Conservation (phyloP, 2,888 invertebrate species). For the Epirrita christyi region DNA sequence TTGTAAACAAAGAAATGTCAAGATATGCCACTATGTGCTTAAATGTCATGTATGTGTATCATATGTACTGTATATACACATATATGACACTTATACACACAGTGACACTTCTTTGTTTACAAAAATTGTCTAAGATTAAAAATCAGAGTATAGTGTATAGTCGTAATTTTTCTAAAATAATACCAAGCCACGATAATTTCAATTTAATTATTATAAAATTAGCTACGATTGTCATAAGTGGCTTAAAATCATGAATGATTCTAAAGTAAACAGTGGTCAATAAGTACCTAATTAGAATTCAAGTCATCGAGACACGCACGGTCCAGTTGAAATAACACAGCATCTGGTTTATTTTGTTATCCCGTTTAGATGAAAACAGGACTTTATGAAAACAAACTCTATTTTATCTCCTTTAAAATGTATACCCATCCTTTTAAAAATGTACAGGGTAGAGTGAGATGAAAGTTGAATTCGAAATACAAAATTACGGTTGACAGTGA, state of each 20-base stretch:
- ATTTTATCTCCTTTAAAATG: slow-evolving; percentile 24
- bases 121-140: too few relatives aligned
- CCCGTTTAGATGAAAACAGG: slow-evolving; percentile 56
- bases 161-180: too few relatives aligned
- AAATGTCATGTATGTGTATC: too few relatives aligned
- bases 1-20: too few relatives aligned
- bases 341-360: slow-evolving; percentile 67
- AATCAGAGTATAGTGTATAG: too few relatives aligned
- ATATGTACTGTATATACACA: too few relatives aligned
- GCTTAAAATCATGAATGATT: slow-evolving; percentile 5
- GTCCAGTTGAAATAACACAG: slow-evolving; percentile 83
- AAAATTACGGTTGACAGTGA: slow-evolving; percentile 46
- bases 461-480: slow-evolving; percentile 28
- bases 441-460: slow-evolving; percentile 25
- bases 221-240: slow-evolving; percentile 6
- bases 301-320: slow-evolving; percentile 60
- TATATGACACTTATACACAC: too few relatives aligned
- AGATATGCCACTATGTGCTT: too few relatives aligned
- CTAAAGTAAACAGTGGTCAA: slow-evolving; percentile 29
- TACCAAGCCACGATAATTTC: too few relatives aligned
- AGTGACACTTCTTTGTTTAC: too few relatives aligned
- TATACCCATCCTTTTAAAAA: slow-evolving; percentile 32
- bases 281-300: slow-evolving; percentile 63
- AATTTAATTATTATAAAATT: too few relatives aligned
- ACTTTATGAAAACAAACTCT: slow-evolving; percentile 31